Conservation (phyloP, 1,140 invertebrate species). For the Drosophila albomicans region DNA sequence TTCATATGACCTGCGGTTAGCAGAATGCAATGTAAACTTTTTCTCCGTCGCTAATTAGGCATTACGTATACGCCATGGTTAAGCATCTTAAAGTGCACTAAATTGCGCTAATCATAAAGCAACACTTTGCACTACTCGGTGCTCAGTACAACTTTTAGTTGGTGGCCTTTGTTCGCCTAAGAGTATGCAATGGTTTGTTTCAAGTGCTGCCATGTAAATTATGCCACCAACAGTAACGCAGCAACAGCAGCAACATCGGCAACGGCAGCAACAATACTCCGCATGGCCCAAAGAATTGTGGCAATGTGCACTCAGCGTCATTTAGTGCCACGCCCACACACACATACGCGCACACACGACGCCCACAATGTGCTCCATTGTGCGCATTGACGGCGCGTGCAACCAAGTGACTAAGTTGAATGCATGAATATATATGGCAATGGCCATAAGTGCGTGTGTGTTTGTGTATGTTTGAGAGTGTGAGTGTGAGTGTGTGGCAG, state of each 20-base stretch:
- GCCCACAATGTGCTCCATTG: slow-evolving; percentile 51
- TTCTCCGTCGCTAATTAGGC: slow-evolving; percentile 70
- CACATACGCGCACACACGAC: slow-evolving; percentile 14
- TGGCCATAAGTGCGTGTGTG: not conserved
- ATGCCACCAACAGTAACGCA: slow-evolving; percentile 54
- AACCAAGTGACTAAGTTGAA: slow-evolving; percentile 56
- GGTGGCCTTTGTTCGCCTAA: slow-evolving; percentile 40
- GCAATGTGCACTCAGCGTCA: slow-evolving; percentile 77
- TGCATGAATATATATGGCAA: slow-evolving; percentile 35
- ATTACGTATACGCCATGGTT: slow-evolving; percentile 58
- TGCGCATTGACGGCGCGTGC: slow-evolving; percentile 57
- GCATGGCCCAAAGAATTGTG: slow-evolving; percentile 68
- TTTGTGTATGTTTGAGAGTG: not conserved
- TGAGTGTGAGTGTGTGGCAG: slow-evolving; percentile 11
- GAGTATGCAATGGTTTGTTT: slow-evolving; percentile 58
- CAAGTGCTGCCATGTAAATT: slow-evolving; percentile 73
- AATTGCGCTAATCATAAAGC: slow-evolving; percentile 73
- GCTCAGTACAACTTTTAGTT: slow-evolving; percentile 18
- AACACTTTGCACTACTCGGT: not conserved
- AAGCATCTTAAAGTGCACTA: slow-evolving; percentile 59
- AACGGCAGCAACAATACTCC: slow-evolving; percentile 31
- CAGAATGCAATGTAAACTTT: slow-evolving; percentile 71
- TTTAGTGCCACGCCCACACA: slow-evolving; percentile 59
- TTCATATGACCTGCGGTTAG: slow-evolving; percentile 65
- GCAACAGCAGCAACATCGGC: not conserved